phyloP scores from a whole-genome alignment of 1,140 invertebrate species.

The Brachionus manjavacas region DNA sequence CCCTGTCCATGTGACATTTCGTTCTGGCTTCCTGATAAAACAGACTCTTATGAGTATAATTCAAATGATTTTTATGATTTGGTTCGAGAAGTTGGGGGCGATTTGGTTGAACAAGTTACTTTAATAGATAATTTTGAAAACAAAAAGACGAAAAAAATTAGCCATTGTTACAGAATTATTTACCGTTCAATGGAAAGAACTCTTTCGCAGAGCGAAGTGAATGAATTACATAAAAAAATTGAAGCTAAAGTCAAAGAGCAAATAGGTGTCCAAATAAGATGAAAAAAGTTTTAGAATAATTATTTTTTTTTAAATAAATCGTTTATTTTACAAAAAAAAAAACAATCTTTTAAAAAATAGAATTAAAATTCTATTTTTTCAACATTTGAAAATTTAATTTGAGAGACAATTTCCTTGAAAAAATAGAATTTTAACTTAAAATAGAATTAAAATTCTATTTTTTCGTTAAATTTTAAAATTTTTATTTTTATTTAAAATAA shows the following conservation, averaged over 20 bases:
- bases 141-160: constrained; percentile 73
- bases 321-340: neutral
- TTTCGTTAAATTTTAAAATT: too few relatives aligned
- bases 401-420: too few relatives aligned
- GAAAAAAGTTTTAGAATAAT: constrained; percentile 18
- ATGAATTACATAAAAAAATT: constrained; percentile 75
- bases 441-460: constrained; percentile 37
- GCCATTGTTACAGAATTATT: constrained; percentile 84
- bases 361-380: constrained; percentile 31
- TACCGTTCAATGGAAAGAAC: constrained; percentile 89
- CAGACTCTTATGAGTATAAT: constrained; percentile 61
- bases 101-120: constrained; percentile 76
- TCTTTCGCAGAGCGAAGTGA: constrained; percentile 80
- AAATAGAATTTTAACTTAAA: constrained; percentile 17
- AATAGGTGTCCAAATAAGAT: constrained; percentile 65
- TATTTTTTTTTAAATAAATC: neutral
- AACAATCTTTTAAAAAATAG: neutral
- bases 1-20: constrained; percentile 88
- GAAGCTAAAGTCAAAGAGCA: constrained; percentile 61
- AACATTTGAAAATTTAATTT: too few relatives aligned
- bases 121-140: constrained; percentile 81
- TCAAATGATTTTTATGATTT: constrained; percentile 91
- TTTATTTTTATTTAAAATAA: too few relatives aligned
- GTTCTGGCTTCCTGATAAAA: constrained; percentile 77
- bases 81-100: constrained; percentile 76